Evolutionary conservation across 2,797 vertebrate genomes (phyloP), one percentile per base, ranked within the genome.

Genomic region (Gallinago nigripennis): DNA sequence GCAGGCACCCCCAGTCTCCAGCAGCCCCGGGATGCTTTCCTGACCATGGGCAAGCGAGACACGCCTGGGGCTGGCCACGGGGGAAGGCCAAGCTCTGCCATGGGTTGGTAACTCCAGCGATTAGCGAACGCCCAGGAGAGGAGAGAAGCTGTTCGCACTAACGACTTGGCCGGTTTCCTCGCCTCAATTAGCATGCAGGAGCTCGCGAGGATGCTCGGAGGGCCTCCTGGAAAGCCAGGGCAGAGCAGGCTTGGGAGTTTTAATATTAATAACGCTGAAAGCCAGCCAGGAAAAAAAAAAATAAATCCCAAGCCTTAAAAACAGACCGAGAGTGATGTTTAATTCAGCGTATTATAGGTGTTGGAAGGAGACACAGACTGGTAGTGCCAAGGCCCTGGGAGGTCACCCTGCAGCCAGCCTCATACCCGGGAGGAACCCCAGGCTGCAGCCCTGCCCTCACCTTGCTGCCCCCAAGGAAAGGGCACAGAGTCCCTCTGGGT

Each of bases 221-320:
- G 83, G 45, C 57, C 85, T 94, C 79, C 76, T 8, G 27, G 72
- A 94, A 89, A 92, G 85, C n/a, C 57, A 54, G 30, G 41, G 25
- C 35, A 64, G 3, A 87, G 31, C 51, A 56, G 48, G 28, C 68
- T 88, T 6, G 3, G n/a, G 66, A 89, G 27, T 56, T 73, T 56
- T 83, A 69, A 73, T 78, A 83, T 86, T 79, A 84, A 63, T 71
- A 90, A 82, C 5, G 7, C 39, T 89, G 78, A 92, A 87, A 72
- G 51, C 43, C 8, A 85, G 84, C 63, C 89, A 93, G 71, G 16
- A 41, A 41, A 41, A 41, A 41, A 41, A 41, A 41, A 41, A 82
- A 96, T n/a, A 91, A 92, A 82, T 18, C 51, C 33, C 37, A 27
- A 73, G 48, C 45, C 60, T 82, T 79, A 43, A 46, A 93, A 46